Base-by-base conservation (phyloP, 1,140 invertebrate genomes). In the Drosophila kurseongensis region DNA sequence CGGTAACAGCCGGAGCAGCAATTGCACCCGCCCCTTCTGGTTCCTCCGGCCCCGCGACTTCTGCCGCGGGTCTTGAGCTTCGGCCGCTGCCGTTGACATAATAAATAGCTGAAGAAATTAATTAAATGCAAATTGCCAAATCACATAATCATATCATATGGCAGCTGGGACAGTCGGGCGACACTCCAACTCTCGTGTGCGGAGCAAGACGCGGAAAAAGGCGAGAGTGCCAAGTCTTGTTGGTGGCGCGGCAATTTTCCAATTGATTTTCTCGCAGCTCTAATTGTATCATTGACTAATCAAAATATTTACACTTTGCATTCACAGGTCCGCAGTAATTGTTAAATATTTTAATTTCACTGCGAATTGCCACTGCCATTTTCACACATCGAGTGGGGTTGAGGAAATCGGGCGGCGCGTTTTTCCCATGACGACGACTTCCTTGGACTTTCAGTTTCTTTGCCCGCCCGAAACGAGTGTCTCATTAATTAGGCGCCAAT, bases 101-200 rank as follows among this genome's bases (percentile, higher is more conserved):
- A 88, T 88, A 88, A 88, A 88, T 89, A 88, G 84, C 67, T 76
- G 75, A 74, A 75, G 83, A 83, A 88, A 89, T 88, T 88, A 88
- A 88, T 88, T 88, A 88, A 88, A 88, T 88, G 83, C 83, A 88
- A 89, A 88, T 88, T 89, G 79, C 73, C 75, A 89, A 89, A 88
- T 88, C 83, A 76, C 83, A 88, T 88, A 88, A 88, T 88, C 84
- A 86, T 88, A 86, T 86, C 75, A 86, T 78, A 82, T 88, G 79
- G 79, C 83, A 79, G 67, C 59, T 63, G 60, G 48, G 60, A 78
- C 82, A 71, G 35, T 57, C 51, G 60, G 42, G 36, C 61, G 48
- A 63, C 59, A 71, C 73, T 65, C 47, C 18, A 36, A 16, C 57
- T 41, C 32, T 38, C 16, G 29, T 23, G 42, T 83, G 80, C 80